These are phyloP conservation scores for Heliconius hortense DNA, from an alignment of 2,888 invertebrate genomes.

Conservation along the genomic window DNA sequence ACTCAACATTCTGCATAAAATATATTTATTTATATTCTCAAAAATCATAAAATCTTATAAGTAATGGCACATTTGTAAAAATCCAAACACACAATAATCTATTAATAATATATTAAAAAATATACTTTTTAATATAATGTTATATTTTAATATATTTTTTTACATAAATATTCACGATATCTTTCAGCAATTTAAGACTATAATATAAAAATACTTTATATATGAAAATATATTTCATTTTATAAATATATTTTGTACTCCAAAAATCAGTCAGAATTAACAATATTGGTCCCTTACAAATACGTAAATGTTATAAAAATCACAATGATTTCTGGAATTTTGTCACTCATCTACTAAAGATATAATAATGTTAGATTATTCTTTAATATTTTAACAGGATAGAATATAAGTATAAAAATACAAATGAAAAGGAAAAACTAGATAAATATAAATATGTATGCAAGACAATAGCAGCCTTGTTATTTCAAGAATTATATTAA, in stretches of 20 bases:
- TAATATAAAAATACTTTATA: constrained; percentile 3
- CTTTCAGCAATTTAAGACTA: constrained; percentile 18
- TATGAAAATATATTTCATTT: constrained; percentile 24
- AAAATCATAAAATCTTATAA: constrained; percentile 29
- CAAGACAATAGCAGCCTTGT: background rate
- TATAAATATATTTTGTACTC: constrained; percentile 3
- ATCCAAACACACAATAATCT: constrained; percentile 13
- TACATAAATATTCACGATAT: constrained; percentile 1
- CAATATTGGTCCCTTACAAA: constrained; percentile 31
- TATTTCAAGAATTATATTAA: background rate
- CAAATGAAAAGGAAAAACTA: too few species aligned
- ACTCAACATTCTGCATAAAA: constrained; percentile 40
- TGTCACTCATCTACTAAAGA: constrained; percentile 20
- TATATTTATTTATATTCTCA: constrained; percentile 35
- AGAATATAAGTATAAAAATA: too few species aligned
- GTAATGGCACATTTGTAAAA: constrained; percentile 38
- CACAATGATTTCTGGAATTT: constrained; percentile 5
- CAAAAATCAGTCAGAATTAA: constrained; percentile 27
- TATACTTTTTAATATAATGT: background rate
- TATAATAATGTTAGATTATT: background rate
- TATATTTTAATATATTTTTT: background rate
- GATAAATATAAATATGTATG: background rate
- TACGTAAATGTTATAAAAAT: constrained; percentile 1
- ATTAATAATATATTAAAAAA: background rate
- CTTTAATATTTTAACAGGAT: too few species aligned